Evolutionary conservation across 2,888 invertebrate species (phyloP).

Genomic region (Zaprionus obscuricornis): DNA sequence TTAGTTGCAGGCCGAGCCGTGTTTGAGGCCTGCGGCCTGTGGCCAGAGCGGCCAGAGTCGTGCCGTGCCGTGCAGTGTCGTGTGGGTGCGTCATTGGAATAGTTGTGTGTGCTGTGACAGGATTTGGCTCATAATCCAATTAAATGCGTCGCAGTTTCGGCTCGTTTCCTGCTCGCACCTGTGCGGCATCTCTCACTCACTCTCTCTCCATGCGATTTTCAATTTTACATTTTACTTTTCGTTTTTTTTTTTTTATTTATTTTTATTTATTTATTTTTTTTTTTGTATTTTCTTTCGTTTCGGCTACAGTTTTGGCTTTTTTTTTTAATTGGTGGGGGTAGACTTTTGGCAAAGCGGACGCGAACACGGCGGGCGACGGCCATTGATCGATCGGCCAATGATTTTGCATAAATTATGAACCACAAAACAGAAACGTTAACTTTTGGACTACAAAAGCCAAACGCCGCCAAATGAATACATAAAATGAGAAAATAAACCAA

Average conservation of each 20-base stretch:
- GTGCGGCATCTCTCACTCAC: slow-evolving; percentile 57
- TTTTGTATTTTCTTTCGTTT: too few species aligned
- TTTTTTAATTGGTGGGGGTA: slow-evolving; percentile 14
- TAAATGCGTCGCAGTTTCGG: slow-evolving; percentile 63
- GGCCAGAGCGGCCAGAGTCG: too few species aligned
- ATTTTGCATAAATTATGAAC: slow-evolving; percentile 75
- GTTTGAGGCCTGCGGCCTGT: too few species aligned
- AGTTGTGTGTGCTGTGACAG: slow-evolving; percentile 67
- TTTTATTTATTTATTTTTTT: too few species aligned
- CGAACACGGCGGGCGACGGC: slow-evolving; percentile 31
- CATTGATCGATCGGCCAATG: slow-evolving; percentile 74
- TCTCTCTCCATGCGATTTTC: too few species aligned
- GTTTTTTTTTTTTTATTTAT: slow-evolving; percentile 12
- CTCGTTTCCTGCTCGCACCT: slow-evolving; percentile 71
- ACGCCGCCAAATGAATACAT: slow-evolving; percentile 59
- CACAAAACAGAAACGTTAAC: slow-evolving; percentile 49
- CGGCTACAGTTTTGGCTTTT: not conserved
- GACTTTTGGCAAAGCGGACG: slow-evolving; percentile 44
- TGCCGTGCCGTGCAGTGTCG: slow-evolving; percentile 16
- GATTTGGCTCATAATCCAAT: slow-evolving; percentile 75
- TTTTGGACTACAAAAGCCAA: slow-evolving; percentile 63
- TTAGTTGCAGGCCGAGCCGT: slow-evolving; percentile 59
- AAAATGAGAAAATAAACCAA: slow-evolving; percentile 19
- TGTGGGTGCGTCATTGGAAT: slow-evolving; percentile 52
- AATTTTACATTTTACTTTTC: slow-evolving; percentile 18